phyloP scores from a whole-genome alignment of 2,888 invertebrate genomes.

The Polymixis lichenea region DNA sequence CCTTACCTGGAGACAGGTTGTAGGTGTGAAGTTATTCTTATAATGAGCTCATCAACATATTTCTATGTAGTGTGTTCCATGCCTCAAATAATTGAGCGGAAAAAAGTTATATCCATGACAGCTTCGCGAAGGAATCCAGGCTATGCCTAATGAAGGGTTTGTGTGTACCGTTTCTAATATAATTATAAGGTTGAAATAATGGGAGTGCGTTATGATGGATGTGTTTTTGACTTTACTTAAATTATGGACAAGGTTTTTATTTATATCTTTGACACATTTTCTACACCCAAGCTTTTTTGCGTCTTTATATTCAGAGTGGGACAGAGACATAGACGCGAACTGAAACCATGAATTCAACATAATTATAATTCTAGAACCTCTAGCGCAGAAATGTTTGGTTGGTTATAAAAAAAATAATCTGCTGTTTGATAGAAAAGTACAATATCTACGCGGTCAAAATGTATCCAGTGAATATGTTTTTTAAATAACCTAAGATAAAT shows the following conservation, averaged over 20 bases:
- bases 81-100: slow-evolving; percentile 32
- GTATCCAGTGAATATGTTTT: too few relatives aligned
- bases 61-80: slow-evolving; percentile 46
- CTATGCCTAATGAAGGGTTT: slow-evolving; percentile 43
- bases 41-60: slow-evolving; percentile 67
- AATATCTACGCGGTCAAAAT: too few relatives aligned
- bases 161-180: slow-evolving; percentile 35
- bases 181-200: slow-evolving; percentile 35
- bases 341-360: too few relatives aligned
- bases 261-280: neutral
- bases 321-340: too few relatives aligned
- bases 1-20: slow-evolving; percentile 35
- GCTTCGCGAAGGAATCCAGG: slow-evolving; percentile 39
- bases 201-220: neutral
- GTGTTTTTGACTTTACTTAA: slow-evolving; percentile 11
- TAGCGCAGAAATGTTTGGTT: too few relatives aligned
- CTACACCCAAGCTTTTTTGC: neutral
- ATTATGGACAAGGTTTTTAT: slow-evolving; percentile 6
- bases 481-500: too few relatives aligned
- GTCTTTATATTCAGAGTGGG: too few relatives aligned
- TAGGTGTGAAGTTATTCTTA: slow-evolving; percentile 61
- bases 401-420: too few relatives aligned
- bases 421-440: too few relatives aligned
- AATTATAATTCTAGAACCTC: too few relatives aligned
- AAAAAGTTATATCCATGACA: slow-evolving; percentile 51